phyloP scores from a whole-genome alignment of 2,113 vertebrate genomes.

The Otocyon megalotis region DNA sequence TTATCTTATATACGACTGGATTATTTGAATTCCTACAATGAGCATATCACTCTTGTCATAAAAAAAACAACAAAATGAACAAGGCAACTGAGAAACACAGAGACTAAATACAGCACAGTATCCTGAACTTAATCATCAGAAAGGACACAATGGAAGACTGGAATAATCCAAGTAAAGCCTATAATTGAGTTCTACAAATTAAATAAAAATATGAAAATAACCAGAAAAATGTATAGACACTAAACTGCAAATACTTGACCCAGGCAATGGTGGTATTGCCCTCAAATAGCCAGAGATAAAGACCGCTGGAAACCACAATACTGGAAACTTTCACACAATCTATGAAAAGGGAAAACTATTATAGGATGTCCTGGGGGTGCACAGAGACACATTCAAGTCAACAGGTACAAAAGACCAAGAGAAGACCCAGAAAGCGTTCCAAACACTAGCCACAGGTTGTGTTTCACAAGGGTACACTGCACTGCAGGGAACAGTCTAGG shows the following conservation, averaged over 20 bases:
- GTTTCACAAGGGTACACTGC: background rate
- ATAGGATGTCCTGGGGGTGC: background rate
- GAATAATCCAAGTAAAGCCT: background rate
- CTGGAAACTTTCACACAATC: background rate
- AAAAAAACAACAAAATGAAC: background rate
- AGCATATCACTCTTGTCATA: background rate
- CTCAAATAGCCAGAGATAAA: background rate
- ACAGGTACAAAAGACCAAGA: background rate
- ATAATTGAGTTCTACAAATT: background rate
- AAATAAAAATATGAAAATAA: slow-evolving; percentile 25
- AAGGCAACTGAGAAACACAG: background rate
- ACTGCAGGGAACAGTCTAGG: background rate
- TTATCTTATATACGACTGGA: background rate
- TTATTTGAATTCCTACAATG: background rate
- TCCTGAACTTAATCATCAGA: background rate
- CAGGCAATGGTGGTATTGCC: fast-evolving
- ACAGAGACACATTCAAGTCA: background rate
- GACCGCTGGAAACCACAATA: background rate
- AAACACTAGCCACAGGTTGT: background rate
- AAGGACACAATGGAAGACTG: background rate
- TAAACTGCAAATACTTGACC: background rate
- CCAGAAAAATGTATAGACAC: background rate
- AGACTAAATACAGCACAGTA: background rate
- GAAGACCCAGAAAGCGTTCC: background rate
- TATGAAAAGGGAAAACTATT: background rate